phyloP scores from a whole-genome alignment of 2,888 invertebrate genomes.

The Halictus ligatus region DNA sequence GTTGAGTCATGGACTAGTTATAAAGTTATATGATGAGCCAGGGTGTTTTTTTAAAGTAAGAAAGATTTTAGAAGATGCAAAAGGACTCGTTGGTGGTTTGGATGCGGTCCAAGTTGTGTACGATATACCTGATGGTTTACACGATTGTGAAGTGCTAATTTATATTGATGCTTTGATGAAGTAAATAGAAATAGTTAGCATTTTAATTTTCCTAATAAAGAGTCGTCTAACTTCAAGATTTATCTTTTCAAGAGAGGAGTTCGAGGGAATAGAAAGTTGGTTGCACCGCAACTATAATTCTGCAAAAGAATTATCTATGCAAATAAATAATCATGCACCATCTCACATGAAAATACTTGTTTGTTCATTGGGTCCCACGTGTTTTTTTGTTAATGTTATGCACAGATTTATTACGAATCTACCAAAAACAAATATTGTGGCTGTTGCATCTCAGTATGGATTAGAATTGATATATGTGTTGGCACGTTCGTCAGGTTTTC shows the following conservation, averaged over 20 bases:
- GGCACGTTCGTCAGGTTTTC: constrained; percentile 82
- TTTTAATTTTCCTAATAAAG: not conserved
- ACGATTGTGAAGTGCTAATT: constrained; percentile 85
- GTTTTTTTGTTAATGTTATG: constrained; percentile 86
- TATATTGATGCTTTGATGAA: constrained; percentile 84
- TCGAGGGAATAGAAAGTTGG: constrained; percentile 72
- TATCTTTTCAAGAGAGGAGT: constrained; percentile 70
- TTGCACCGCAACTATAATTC: constrained; percentile 76
- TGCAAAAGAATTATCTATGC: constrained; percentile 84
- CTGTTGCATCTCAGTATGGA: constrained; percentile 86
- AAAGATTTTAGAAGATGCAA: constrained; percentile 65
- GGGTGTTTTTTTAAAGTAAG: constrained; percentile 69
- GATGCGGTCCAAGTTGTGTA: constrained; percentile 82
- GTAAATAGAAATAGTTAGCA: constrained; percentile 55
- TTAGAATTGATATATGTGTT: constrained; percentile 82
- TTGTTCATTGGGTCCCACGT: constrained; percentile 86
- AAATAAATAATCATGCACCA: constrained; percentile 85
- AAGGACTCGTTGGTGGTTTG: constrained; percentile 58
- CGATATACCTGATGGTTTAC: constrained; percentile 85
- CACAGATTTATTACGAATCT: constrained; percentile 83
- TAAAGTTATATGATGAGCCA: constrained; percentile 77
- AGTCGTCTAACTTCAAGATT: constrained; percentile 40
- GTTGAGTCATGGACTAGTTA: constrained; percentile 68
- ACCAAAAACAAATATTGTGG: constrained; percentile 85
- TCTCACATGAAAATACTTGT: constrained; percentile 85